Conservation (phyloP, 2,113 vertebrate genomes). For the Phylloscopus whistleri region DNA sequence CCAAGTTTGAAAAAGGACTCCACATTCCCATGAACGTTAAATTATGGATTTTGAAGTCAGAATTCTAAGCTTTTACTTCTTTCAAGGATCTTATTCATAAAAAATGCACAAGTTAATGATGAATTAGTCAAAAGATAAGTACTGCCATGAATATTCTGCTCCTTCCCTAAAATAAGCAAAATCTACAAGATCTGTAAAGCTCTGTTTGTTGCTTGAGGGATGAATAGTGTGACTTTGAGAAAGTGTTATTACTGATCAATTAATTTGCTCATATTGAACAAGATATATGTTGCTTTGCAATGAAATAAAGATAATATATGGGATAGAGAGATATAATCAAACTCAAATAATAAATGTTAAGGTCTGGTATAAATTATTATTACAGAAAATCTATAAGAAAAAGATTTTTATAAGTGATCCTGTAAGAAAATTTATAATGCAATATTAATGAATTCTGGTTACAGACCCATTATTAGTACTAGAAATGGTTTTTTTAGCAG, state of each 20-base stretch:
- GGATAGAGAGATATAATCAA: not conserved
- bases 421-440: not conserved
- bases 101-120: slow-evolving; percentile 1
- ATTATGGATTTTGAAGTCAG: slow-evolving; percentile 14
- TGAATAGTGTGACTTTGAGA: not conserved
- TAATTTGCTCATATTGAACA: not conserved
- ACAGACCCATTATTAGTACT: not conserved
- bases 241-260: not conserved
- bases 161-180: not conserved
- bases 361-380: not conserved
- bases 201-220: not conserved
- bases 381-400: not conserved
- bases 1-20: not conserved
- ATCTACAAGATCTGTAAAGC: not conserved
- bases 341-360: not conserved
- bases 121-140: not conserved
- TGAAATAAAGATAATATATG: not conserved
- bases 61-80: not conserved
- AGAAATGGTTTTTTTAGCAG: not conserved
- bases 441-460: not conserved
- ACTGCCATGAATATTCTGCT: not conserved
- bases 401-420: not conserved
- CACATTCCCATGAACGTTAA: not conserved
- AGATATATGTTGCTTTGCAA: not conserved
- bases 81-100: not conserved